phyloP scores from a whole-genome alignment of 2,113 vertebrate genomes.

The Thinocorus orbignyianus region DNA sequence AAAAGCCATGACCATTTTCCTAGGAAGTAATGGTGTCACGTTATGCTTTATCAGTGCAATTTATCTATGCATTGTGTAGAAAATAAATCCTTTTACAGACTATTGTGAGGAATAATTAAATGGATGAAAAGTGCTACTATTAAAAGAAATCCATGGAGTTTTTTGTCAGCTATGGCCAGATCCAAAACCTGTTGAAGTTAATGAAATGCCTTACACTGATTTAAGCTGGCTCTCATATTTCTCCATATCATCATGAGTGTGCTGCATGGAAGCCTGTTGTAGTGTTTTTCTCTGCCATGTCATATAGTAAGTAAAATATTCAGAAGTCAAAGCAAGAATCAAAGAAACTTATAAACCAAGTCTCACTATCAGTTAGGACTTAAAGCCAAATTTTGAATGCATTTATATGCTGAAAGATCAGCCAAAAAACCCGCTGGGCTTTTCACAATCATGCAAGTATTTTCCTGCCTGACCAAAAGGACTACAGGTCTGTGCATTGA shows the following conservation, averaged over 20 bases:
- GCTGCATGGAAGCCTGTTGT: neutral
- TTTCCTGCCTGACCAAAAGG: neutral
- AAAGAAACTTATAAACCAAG: neutral
- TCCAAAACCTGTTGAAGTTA: neutral
- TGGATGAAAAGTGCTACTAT: neutral
- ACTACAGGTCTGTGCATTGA: neutral
- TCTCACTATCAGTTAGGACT: neutral
- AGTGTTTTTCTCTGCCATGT: neutral
- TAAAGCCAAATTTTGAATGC: neutral
- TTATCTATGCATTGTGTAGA: neutral
- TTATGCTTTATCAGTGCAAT: constrained; percentile 10
- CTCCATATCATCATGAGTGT: neutral
- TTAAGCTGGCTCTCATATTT: neutral
- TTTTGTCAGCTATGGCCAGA: neutral
- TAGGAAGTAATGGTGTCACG: neutral
- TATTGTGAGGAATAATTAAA: neutral
- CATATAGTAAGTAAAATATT: neutral
- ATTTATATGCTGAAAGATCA: neutral
- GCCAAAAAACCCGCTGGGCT: neutral
- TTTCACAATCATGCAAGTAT: neutral
- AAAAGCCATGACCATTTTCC: neutral
- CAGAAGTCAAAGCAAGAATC: neutral
- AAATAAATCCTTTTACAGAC: neutral
- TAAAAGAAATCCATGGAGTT: neutral
- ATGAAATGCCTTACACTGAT: neutral